Base-by-base conservation (phyloP, 2,888 invertebrate genomes). In the Acronicta psi region DNA sequence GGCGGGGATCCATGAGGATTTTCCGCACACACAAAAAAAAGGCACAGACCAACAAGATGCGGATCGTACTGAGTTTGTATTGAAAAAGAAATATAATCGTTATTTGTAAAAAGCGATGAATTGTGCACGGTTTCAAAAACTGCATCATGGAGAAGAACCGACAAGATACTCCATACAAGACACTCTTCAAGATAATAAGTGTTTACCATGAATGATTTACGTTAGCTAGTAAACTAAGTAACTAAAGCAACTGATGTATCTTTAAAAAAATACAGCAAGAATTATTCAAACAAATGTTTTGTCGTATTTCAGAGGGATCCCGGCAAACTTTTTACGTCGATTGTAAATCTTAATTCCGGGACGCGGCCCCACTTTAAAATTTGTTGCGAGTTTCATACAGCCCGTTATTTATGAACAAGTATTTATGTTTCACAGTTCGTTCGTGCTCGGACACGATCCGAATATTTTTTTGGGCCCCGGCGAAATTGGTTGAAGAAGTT, bases 331-430 rank as follows among this genome's bases (percentile, higher is more conserved):
- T 75, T 54, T 20, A 58, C 20, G 36, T 31, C 38, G 40, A 67
- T 59, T 75, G 60, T 75, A 74, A 65, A 74, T 71, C 60, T 60
- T 55, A 71, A 55, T 54, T 43, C 29, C 20, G 41, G 18, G 41
- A 34, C 20, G 46, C 51, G 49, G 42, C 40, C 29, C 17, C 29
- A 54, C 57, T 71, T 55, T 59, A n/a, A 54, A 52, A 52, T 43
- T 59, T 53, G 47, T 64, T 52, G 17, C 29, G 29, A 55, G 55
- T 65, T 66, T 44, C 51, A 20, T 42, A 36, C n/a, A n/a, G 20
- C 14, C 4, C 8, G 18, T 66, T 75, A 60, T 73, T 71, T 71
- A 66, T 57, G 53, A 42, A 13, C 31, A 58, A 71, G 17, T 50
- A 44, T 58, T 65, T 47, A 20, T 47, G 45, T 62, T 47, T 41